phyloP scores from a whole-genome alignment of 2,888 invertebrate genomes.

The Atethmia centrago region DNA sequence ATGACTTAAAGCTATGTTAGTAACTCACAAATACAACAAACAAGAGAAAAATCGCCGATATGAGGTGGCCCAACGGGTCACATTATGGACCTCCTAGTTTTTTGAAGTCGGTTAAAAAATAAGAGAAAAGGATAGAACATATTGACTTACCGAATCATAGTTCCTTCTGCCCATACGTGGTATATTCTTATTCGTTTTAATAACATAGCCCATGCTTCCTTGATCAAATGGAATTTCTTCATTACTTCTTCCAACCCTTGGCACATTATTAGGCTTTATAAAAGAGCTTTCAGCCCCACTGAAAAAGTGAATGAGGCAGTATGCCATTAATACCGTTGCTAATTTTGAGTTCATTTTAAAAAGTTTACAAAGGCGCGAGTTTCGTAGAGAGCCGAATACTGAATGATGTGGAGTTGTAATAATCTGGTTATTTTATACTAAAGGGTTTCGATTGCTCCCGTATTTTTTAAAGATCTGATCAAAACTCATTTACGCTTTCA shows the following conservation, averaged over 20 bases:
- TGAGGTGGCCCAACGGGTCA: too few relatives aligned
- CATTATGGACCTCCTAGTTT: neutral
- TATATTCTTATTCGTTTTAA: slow-evolving; percentile 87
- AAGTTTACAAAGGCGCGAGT: slow-evolving; percentile 62
- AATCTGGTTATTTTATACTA: slow-evolving; percentile 73
- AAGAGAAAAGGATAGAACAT: neutral
- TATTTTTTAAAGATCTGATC: slow-evolving; percentile 74
- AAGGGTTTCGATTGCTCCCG: slow-evolving; percentile 78
- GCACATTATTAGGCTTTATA: slow-evolving; percentile 87
- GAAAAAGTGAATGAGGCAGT: slow-evolving; percentile 78
- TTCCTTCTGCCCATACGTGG: slow-evolving; percentile 88
- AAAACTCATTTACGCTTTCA: slow-evolving; percentile 23
- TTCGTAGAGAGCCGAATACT: slow-evolving; percentile 34
- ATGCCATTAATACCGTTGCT: slow-evolving; percentile 72
- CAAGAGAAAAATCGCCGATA: too few relatives aligned
- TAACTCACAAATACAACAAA: too few relatives aligned
- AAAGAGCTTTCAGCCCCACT: slow-evolving; percentile 80
- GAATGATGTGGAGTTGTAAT: slow-evolving; percentile 64
- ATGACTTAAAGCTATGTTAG: too few relatives aligned
- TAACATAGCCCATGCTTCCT: slow-evolving; percentile 85
- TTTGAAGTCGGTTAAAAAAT: neutral
- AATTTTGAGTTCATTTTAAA: slow-evolving; percentile 80
- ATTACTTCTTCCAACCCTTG: slow-evolving; percentile 86
- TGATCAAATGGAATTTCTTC: slow-evolving; percentile 83
- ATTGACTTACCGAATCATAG: slow-evolving; percentile 83